Base-by-base conservation (phyloP, 2,113 vertebrate genomes). In the Heterocephalus glaber region DNA sequence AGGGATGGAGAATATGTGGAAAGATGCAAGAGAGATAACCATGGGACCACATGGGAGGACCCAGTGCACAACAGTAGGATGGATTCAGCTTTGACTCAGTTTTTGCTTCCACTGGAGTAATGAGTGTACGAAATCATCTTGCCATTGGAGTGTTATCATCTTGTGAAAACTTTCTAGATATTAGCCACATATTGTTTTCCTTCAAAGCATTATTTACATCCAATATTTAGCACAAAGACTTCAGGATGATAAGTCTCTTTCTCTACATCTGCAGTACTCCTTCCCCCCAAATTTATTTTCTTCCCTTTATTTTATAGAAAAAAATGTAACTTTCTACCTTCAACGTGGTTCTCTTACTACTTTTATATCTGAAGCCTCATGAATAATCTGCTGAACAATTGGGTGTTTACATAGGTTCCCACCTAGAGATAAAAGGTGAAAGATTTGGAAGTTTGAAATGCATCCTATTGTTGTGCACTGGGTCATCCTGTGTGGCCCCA, bases 1-100 rank as follows among this genome's bases (percentile, higher is more conserved):
- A 5, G 54, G 60, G 28, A 38, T 52, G 9, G 16, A 74, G 63
- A 68, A 5, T 3, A 79, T 70, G 24, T 65, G 63, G 35, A 33
- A 72, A 85, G 17, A 24, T 66, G 16, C 41, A 38, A 72, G 24
- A 14, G n/a, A 5, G 30, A 20, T 9, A 19, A 7, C 0, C 0
- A 17, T 3, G 1, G 38, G 56, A 66, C 14, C 17, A 17, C 2
- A 10, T 33, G 22, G 12, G 6, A 56, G 33, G 19, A 49, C 8
- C 1, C 0, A 0, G 0, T 5, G 47, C 17, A n/a, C 26, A 14
- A 47, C 1, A 1, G 19, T 7, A 20, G 72, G 26, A 16, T 9
- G 44, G 52, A 16, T 63, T 79, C 47, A 63, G 47, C 6, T 10
- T 41, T 66, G 35, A 63, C n/a, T 92, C 77, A 91, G n/a, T 77